Conservation (phyloP, 2,797 vertebrate species). For the Decapterus maruadsi region DNA sequence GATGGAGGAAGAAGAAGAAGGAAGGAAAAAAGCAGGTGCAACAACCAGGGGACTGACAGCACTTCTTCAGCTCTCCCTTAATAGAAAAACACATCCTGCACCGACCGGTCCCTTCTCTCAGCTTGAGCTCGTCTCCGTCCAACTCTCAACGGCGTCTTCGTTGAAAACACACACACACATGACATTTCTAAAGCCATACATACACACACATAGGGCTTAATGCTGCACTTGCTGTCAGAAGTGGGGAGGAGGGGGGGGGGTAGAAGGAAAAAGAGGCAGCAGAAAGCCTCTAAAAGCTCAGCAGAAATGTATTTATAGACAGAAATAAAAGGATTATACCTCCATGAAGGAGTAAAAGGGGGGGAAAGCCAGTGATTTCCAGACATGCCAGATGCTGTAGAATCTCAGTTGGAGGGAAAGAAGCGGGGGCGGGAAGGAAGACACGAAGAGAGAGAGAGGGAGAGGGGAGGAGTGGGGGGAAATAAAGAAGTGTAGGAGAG, state of each 20-base stretch:
- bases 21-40: slow-evolving; percentile 10
- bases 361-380: slow-evolving; percentile 71
- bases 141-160: slow-evolving; percentile 44
- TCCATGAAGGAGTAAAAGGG: slow-evolving; percentile 69
- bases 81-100: slow-evolving; percentile 37
- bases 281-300: slow-evolving; percentile 77
- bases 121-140: slow-evolving; percentile 33
- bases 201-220: slow-evolving; percentile 33
- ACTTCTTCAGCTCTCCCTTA: slow-evolving; percentile 32
- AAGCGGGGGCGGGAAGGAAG: slow-evolving; percentile 1
- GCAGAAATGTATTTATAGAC: slow-evolving; percentile 83
- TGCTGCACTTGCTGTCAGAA: slow-evolving; percentile 60
- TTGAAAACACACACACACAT: slow-evolving; percentile 42
- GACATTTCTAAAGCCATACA: slow-evolving; percentile 58
- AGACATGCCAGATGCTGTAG: slow-evolving; percentile 67
- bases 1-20: not conserved
- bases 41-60: slow-evolving; percentile 4
- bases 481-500: not conserved
- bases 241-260: not conserved
- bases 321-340: slow-evolving; percentile 83
- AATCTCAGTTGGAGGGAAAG: slow-evolving; percentile 43
- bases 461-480: slow-evolving; percentile 8
- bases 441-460: not conserved
- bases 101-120: slow-evolving; percentile 9
- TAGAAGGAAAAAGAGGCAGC: slow-evolving; percentile 30